Base-by-base conservation (phyloP, 1,140 invertebrate species). In the Micrasema minimum region DNA sequence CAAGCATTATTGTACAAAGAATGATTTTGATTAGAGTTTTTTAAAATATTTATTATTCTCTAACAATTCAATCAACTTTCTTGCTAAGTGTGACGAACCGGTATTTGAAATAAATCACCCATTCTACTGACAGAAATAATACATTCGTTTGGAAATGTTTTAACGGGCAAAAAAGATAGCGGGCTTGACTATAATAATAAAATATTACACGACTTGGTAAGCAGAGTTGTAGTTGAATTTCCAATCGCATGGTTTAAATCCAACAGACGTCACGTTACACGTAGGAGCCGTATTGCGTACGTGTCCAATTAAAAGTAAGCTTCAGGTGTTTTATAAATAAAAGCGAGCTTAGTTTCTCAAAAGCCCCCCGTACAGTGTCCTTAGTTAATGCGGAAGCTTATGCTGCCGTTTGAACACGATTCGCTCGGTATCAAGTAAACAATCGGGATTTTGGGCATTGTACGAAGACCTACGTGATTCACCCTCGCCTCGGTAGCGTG, bases 291-390 rank as follows among this genome's bases (percentile, higher is more conserved):
- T 53, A 1, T 22, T 14, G 50, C 14, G 50, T 53, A 53, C 50
- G 50, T 53, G 50, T 53, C 23, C 50, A 53, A 22, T 53, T 22
- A 53, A 53, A 53, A 18, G 10, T 53, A 7, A 26, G 12, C 26
- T 22, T 22, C 50, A 53, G 50, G 50, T 53, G 50, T 22, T 53
- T 53, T 53, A 53, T 22, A 53, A 53, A 26, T 53, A 22, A 26
- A 53, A 5, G 23, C 50, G 50, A 31, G 50, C 23, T 53, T 53
- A 53, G 50, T 53, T 53, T 18, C 23, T 22, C 50, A 53, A 53
- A 53, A 53, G 50, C 50, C 26, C 23, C 14, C 12, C 23, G 50
- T 31, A 53, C 50, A 23, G 26, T 53, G 50, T 18, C 18, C 18
- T n/a, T 12, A 22, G 50, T 22, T 22, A 53, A 53, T 18, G 23